Evolutionary conservation across 2,797 vertebrate species (phyloP), one percentile per base, ranked within the genome.

Genomic region (Cossypha dichroa): DNA sequence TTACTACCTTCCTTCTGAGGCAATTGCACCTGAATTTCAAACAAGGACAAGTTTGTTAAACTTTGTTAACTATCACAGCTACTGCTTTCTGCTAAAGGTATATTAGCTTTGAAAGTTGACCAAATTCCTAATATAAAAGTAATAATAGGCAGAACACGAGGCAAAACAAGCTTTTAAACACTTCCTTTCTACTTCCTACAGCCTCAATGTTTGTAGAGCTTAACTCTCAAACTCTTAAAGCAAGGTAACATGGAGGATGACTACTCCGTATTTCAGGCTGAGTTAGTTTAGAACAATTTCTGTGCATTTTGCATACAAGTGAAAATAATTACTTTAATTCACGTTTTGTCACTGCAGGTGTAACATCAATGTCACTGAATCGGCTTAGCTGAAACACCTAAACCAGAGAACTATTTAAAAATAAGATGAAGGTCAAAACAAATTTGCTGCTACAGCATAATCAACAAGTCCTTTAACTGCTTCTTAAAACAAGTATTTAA

Each of bases 1-100:
- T 95, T 92, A 93, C 83, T 73, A 63, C 79, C 68, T 85, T 78
- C 80, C 94, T 87, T 91, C 92, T 88, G 70, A 96, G 92, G 92
- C 90, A 96, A 96, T 4, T 72, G 78, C 84, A 75, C 67, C 68
- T 85, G 59, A 60, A 85, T 90, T 94, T 92, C 58, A 70, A 60
- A 80, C 18, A 63, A 68, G 73, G 75, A 80, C 68, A 78, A 73
- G 67, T 75, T 90, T 90, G 75, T 91, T 73, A 79, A 85, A 82
- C 54, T 74, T 59, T 62, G 5, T 48, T 67, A 93, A 74, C 28
- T 36, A 58, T 60, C 46, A 45, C 54, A 52, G 8, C 56, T 63
- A 51, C 40, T 90, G 78, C 40, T 54, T 85, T 70, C 64, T 85
- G 20, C 29, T 88, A 14, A 54, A n/a, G 7, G 11, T 36, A 0